Evolutionary conservation across 2,888 invertebrate species (phyloP).

Genomic region (Archips crataeganus): DNA sequence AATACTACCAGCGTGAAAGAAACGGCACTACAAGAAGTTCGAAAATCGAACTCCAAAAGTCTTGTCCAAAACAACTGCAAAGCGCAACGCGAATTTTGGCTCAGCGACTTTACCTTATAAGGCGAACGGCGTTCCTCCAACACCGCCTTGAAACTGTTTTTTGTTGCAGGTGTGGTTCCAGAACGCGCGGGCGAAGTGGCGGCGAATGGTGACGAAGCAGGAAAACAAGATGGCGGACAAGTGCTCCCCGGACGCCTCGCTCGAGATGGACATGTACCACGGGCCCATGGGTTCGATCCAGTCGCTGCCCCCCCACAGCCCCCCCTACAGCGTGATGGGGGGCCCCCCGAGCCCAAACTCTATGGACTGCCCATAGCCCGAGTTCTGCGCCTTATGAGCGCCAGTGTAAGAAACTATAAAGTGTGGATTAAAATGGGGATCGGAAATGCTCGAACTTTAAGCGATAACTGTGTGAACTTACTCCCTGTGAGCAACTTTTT

Average conservation of each 20-base stretch:
- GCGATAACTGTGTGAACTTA: background rate
- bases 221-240: conserved; percentile 91
- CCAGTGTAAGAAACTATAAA: conserved; percentile 53
- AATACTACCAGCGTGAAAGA: too few species aligned
- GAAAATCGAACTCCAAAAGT: too few species aligned
- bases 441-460: background rate
- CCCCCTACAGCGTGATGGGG: conserved; percentile 89
- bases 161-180: conserved; percentile 97
- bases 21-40: background rate
- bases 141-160: conserved; percentile 57
- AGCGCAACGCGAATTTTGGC: conserved; percentile 28
- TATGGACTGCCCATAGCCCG: conserved; percentile 90
- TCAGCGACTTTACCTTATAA: conserved; percentile 41
- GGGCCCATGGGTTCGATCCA: conserved; percentile 88
- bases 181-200: conserved; percentile 97
- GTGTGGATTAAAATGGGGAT: conserved; percentile 14
- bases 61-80: conserved; percentile 2
- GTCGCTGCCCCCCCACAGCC: conserved; percentile 89
- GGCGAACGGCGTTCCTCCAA: conserved; percentile 46
- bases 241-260: conserved; percentile 87
- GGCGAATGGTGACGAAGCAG: conserved; percentile 94
- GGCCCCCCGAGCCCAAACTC: conserved; percentile 90
- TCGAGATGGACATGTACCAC: conserved; percentile 88
- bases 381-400: conserved; percentile 79
- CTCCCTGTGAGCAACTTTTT: background rate